phyloP scores from a whole-genome alignment of 35 echinoderm and acorn worm species.

The Apostichopus californicus region DNA sequence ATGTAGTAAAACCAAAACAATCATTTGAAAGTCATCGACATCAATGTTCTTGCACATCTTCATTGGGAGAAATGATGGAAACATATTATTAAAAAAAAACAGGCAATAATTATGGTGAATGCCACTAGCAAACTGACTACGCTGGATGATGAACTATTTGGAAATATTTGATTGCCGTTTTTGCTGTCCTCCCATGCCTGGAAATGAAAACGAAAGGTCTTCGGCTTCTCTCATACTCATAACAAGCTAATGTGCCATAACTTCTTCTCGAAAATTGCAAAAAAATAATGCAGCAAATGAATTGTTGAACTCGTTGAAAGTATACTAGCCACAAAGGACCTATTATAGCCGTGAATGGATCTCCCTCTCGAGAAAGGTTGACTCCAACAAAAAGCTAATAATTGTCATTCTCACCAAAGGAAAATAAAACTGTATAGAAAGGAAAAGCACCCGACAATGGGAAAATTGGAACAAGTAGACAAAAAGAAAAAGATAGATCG shows the following conservation, averaged over 20 bases:
- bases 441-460: slow-evolving; percentile 23
- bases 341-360: not conserved
- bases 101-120: no score
- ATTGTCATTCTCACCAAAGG: slow-evolving; percentile 19
- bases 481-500: not conserved
- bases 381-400: slow-evolving; percentile 30
- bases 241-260: slow-evolving; percentile 41
- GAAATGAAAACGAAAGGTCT: not conserved
- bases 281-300: slow-evolving; percentile 27
- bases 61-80: no score
- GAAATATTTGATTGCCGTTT: not conserved
- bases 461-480: slow-evolving; percentile 40
- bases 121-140: no score
- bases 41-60: no score
- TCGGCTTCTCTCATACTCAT: not conserved
- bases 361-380: not conserved
- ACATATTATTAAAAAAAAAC: no score
- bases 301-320: slow-evolving; percentile 26
- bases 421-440: not conserved
- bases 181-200: not conserved
- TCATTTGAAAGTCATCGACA: no score
- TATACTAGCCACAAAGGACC: slow-evolving; percentile 40
- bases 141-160: no score
- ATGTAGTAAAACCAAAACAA: no score
- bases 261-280: slow-evolving; percentile 28